Evolutionary conservation across 2,113 vertebrate genomes (phyloP).

Genomic region (Anser brachyrhynchus): DNA sequence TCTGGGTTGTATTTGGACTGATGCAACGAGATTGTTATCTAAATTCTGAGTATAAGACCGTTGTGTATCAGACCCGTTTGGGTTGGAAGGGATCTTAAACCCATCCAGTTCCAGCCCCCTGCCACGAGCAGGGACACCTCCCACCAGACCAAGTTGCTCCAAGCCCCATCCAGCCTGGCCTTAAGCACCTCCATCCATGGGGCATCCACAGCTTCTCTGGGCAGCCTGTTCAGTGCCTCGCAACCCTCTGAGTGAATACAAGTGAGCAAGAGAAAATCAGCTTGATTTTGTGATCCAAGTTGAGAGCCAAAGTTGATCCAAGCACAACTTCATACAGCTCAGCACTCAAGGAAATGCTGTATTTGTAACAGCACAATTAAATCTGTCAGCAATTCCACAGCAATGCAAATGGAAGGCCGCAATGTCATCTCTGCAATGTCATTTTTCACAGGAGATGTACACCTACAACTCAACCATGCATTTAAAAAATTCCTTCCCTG

Average conservation of each 20-base stretch:
- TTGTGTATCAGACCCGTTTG: background rate
- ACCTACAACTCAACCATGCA: background rate
- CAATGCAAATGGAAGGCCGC: background rate
- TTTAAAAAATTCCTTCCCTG: background rate
- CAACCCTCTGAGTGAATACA: background rate
- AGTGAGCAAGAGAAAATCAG: background rate
- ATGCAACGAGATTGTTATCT: background rate
- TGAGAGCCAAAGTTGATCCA: background rate
- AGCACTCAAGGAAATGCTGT: background rate
- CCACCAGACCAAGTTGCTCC: background rate
- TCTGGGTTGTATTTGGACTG: background rate
- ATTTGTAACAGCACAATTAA: background rate
- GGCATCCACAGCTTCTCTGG: background rate
- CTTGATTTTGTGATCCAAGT: background rate
- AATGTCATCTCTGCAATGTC: constrained; percentile 22
- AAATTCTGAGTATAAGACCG: background rate
- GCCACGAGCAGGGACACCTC: background rate
- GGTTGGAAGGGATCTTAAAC: background rate
- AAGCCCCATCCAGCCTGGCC: background rate
- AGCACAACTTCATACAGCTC: background rate
- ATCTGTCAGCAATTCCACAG: constrained; percentile 18
- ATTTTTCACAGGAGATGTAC: background rate
- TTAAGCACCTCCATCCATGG: too few species aligned
- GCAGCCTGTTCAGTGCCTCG: background rate
- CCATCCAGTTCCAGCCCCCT: background rate